Evolutionary conservation across 2,888 invertebrate species (phyloP), one percentile per base, ranked within the genome.

Genomic region (Drosophila parthenogenetica): DNA sequence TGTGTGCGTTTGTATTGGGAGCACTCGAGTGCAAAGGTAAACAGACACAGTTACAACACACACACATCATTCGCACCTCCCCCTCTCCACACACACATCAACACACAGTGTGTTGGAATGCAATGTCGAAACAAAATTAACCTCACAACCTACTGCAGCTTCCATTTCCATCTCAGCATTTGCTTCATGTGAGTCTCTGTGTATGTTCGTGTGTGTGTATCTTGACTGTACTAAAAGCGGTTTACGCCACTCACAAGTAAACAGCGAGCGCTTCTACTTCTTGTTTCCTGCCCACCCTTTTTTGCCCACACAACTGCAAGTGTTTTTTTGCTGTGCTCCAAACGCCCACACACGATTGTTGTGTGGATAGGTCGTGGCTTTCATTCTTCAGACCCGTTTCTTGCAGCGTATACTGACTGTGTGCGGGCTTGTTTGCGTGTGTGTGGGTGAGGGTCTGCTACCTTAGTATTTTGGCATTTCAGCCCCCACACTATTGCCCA

Each of bases 331-430:
- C 43, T 54, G 50, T 59, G 69, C 69, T 53, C 55, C 73, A 68
- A 68, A 69, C 72, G 58, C 80, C 67, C 85, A 82, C 75, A 87
- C 86, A 73, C 83, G 74, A 78, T 85, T 89, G 83, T 80, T 87
- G 85, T 89, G 83, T 83, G 85, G 86, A 83, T 89, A 89, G 87
- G 89, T 89, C 89, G 89, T 81, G 86, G 78, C 85, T 87, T 80
- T 73, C 74, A 69, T 79, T 73, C 71, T 77, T 69, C 64, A 68
- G 73, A 54, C 50, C 46, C 55, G 76, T 45, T 73, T 61, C 59
- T 70, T 54, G 39, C 40, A 65, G 17, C 32, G 32, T 22, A 32
- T 60, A 37, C n/a, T 58, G 8, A 17, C 22, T 58, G n/a, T 40
- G 10, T 29, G 29, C 29, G 29, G 29, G 29, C 8, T 29, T 29